A percentile compares a stretch with the other conserved stretches of the same genome.
These are phyloP conservation scores for Xiphydria camelus DNA, from an alignment of 2,888 invertebrate species.

Conservation along the genomic window DNA sequence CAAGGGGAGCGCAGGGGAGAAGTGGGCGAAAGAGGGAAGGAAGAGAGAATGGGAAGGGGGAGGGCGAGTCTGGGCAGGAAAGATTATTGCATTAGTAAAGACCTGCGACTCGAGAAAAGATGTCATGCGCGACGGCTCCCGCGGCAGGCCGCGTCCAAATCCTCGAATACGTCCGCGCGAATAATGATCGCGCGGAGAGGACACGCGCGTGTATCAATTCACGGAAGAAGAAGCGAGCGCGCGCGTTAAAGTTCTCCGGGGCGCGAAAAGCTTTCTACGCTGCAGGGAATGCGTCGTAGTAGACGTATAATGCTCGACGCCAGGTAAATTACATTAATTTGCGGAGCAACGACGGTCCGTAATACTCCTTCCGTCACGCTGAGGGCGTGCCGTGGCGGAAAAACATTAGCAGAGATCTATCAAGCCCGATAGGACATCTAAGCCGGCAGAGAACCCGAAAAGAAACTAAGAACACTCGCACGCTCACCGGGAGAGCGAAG, in stretches of 20 bases:
- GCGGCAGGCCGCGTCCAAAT: neutral
- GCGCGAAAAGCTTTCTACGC: too few species aligned
- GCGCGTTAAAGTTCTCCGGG: too few species aligned
- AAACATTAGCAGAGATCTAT: slow-evolving; percentile 42
- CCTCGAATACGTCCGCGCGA: too few species aligned
- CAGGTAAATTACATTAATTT: slow-evolving; percentile 6
- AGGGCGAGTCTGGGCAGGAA: too few species aligned
- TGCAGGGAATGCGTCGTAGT: too few species aligned
- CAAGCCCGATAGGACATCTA: slow-evolving; percentile 35
- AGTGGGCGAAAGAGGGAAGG: neutral
- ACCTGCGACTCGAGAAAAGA: slow-evolving; percentile 2
- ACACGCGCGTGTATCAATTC: neutral
- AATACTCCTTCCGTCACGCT: slow-evolving; percentile 18
- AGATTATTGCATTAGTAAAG: slow-evolving; percentile 26
- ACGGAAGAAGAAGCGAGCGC: too few species aligned
- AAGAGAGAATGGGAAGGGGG: neutral
- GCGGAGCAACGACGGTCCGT: neutral
- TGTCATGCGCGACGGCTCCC: neutral
- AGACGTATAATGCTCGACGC: neutral
- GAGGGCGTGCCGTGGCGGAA: slow-evolving; percentile 29
- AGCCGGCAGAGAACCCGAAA: slow-evolving; percentile 33
- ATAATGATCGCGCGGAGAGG: too few species aligned
- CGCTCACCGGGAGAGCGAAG: slow-evolving; percentile 26
- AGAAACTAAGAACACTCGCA: slow-evolving; percentile 36
- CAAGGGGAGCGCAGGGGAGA: slow-evolving; percentile 4